Conservation (phyloP, 2,113 vertebrate genomes). For the human region GRCh38 chr14:52513501-52514000, state of each 20-base stretch:
- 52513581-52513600: neutral
- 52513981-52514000: slow-evolving; percentile 41
- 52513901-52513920: neutral
- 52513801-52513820: neutral
- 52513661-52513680: neutral
- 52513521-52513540: neutral
- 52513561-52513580: slow-evolving; percentile 32
- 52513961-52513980: neutral
- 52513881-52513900: neutral
- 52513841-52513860: neutral
- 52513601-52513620: neutral
- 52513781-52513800: neutral
- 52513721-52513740: neutral
- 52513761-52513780: neutral
- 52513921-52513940: neutral
- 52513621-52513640: neutral
- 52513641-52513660: neutral
- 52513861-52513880: neutral
- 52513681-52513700: neutral
- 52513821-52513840: slow-evolving; percentile 6
- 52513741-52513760: neutral
- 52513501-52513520: neutral
- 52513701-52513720: neutral
- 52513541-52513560: neutral
- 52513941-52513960: neutral